Percentiles rank a stretch among this genome's conserved stretches.
Conservation (phyloP, 2,113 vertebrate genomes). For the Microtus richardsoni region DNA sequence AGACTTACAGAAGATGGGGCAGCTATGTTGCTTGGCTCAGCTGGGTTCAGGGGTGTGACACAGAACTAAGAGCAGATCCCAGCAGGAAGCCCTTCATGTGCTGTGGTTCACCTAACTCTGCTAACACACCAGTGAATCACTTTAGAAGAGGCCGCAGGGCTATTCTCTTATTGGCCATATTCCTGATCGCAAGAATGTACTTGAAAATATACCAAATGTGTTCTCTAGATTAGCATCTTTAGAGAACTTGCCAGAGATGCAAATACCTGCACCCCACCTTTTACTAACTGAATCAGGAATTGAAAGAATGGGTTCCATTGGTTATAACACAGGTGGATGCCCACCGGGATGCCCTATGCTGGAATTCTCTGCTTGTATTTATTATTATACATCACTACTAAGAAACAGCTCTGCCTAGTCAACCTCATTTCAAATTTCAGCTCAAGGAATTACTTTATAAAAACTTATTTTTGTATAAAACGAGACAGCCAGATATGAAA, state of each 20-base stretch:
- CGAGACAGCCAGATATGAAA: conserved; percentile 17
- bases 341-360: not conserved
- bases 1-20: not conserved
- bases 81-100: not conserved
- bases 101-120: not conserved
- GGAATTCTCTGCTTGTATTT: not conserved
- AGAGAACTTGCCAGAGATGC: not conserved
- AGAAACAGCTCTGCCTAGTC: not conserved
- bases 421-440: conserved; percentile 29
- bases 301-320: not conserved
- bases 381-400: not conserved
- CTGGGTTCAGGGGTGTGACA: not conserved
- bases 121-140: not conserved
- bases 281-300: not conserved
- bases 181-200: not conserved
- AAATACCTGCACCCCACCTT: not conserved
- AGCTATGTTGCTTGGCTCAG: not conserved
- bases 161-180: not conserved
- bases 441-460: not conserved
- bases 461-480: not conserved
- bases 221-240: not conserved
- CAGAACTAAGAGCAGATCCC: not conserved
- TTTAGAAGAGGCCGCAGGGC: not conserved
- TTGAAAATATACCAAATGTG: not conserved
- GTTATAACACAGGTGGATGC: not conserved